A percentile compares a stretch with the other conserved stretches of the same genome.
phyloP scores from a whole-genome alignment of 2,113 vertebrate genomes.

The Aphelocoma coerulescens region DNA sequence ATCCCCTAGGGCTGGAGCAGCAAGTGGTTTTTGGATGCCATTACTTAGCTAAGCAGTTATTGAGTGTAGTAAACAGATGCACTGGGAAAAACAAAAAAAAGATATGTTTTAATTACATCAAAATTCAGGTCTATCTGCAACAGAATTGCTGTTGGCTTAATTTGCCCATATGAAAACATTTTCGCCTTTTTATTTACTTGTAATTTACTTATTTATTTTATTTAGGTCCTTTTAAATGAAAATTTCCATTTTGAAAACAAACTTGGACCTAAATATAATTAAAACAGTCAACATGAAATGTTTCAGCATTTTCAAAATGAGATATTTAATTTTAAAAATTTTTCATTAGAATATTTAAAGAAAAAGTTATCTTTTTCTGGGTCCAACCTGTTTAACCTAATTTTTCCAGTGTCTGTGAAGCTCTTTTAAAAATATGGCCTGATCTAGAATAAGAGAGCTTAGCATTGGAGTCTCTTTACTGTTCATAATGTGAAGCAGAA shows the following conservation, averaged over 20 bases:
- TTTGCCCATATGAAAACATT: background rate
- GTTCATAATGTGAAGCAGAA: background rate
- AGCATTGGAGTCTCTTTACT: background rate
- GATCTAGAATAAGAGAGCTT: background rate
- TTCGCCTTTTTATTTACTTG: background rate
- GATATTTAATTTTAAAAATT: background rate
- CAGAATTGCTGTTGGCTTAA: background rate
- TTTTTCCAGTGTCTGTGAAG: background rate
- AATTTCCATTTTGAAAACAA: background rate
- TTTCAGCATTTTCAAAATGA: background rate
- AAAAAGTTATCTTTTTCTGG: background rate
- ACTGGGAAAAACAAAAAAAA: accelerated
- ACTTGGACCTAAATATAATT: background rate
- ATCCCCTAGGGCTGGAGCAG: background rate
- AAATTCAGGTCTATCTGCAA: background rate
- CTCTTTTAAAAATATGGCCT: background rate
- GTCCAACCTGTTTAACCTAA: background rate
- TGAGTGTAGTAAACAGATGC: background rate
- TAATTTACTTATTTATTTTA: too few species aligned
- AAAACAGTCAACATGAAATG: background rate
- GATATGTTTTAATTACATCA: background rate
- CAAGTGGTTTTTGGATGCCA: background rate
- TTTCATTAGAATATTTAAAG: background rate
- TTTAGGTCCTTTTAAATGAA: background rate
- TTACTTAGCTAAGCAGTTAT: background rate